Evolutionary conservation across 2,113 vertebrate genomes (phyloP), one percentile per base, ranked within the genome.

Genomic region (Archilochus colubris): DNA sequence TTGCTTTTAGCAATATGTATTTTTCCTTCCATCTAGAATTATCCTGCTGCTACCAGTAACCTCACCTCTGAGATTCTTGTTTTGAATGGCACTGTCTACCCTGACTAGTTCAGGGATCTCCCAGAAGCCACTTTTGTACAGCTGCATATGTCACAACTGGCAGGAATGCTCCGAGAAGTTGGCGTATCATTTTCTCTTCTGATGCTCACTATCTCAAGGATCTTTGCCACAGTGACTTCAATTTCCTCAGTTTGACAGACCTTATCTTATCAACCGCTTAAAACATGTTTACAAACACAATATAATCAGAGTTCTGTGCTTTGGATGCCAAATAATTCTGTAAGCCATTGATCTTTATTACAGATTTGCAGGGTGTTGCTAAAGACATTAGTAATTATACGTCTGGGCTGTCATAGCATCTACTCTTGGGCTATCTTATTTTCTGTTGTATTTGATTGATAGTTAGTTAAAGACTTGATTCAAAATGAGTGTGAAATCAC

Each of bases 281-380:
- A 96, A 97, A 78, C 83, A 55, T 95, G 72, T 97, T 97, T 97
- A 93, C 77, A 92, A 96, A 94, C 88, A 93, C 86, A 96, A 86
- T 86, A 75, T 74, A 91, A 89, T 97, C 70, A 79, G 91, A 91
- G 83, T 40, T 66, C 72, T 95, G 62, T 90, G 77, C 57, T 91
- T 94, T 88, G 74, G 75, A 82, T 82, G 93, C 55, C 93, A 96
- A 95, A 91, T 95, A 94, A 51, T 96, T 95, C 90, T 94, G 87
- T 94, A 94, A 96, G 72, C 78, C 93, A 93, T 91, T 97, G 93
- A 97, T 96, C 89, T 97, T 97, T 97, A 95, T 97, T 97, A 94
- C 83, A 97, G 80, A 76, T 95, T 95, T 97, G 63, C 62, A 67
- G 78, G 51, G 36, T 86, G 75, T 90, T 97, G 76, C 81, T 88